Percentiles rank a stretch among this genome's conserved stretches.
These are phyloP conservation scores for Leptonema lineaticorne DNA, from an alignment of 1,140 invertebrate species.

Conservation along the genomic window DNA sequence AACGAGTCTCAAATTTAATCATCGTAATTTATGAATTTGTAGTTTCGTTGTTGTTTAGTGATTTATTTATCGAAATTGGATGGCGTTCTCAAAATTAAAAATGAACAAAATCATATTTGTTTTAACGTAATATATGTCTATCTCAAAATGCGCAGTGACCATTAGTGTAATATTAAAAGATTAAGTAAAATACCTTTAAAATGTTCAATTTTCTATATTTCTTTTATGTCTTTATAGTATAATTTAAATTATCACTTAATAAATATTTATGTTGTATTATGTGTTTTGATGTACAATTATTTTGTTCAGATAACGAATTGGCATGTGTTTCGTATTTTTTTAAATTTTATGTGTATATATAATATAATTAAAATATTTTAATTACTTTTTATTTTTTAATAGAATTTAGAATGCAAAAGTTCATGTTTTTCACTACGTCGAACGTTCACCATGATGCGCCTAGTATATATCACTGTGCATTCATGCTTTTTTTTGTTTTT, in stretches of 20 bases:
- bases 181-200: background rate
- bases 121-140: too few species aligned
- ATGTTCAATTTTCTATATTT: background rate
- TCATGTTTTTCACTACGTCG: background rate
- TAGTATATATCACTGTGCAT: conserved; percentile 31
- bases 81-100: too few species aligned
- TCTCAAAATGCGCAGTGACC: too few species aligned
- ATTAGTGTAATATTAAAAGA: background rate
- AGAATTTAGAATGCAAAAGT: conserved; percentile 1
- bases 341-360: background rate
- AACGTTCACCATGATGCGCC: conserved; percentile 2
- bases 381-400: background rate
- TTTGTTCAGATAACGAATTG: too few species aligned
- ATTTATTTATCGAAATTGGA: too few species aligned
- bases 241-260: background rate
- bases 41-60: too few species aligned
- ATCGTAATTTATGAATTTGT: too few species aligned
- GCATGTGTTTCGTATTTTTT: background rate
- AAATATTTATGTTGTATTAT: background rate
- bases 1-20: too few species aligned
- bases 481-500: conserved; percentile 32
- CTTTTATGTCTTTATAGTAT: background rate
- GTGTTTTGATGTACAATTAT: background rate
- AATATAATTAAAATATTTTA: background rate
- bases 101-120: too few species aligned